phyloP scores from a whole-genome alignment of 2,888 invertebrate species.

The Ryuthela nishihirai region DNA sequence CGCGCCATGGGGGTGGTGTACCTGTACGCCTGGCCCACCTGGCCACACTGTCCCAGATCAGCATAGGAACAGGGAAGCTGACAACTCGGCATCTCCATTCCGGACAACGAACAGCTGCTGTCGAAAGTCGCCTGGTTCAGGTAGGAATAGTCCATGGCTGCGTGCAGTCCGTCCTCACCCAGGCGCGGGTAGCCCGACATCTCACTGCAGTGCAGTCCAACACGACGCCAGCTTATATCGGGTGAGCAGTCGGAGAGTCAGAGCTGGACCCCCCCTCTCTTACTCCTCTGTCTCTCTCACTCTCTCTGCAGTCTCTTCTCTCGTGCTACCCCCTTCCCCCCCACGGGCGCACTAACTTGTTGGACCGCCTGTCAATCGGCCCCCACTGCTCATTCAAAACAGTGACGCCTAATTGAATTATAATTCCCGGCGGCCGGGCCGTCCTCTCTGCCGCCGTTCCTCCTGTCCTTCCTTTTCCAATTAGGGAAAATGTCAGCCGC shows the following conservation, averaged over 20 bases:
- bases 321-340: neutral
- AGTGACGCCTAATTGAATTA: conserved; percentile 7
- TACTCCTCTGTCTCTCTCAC: neutral
- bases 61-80: conserved; percentile 70
- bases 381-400: conserved; percentile 2
- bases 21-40: conserved; percentile 75
- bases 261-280: too few species aligned
- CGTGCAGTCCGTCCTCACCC: conserved; percentile 17
- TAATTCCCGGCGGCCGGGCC: neutral
- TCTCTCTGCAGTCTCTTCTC: neutral
- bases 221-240: too few species aligned
- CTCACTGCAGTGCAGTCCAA: neutral
- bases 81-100: conserved; percentile 49
- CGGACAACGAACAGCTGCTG: conserved; percentile 60
- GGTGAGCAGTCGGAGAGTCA: too few species aligned
- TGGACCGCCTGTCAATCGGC: neutral
- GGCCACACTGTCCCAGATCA: conserved; percentile 80
- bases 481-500: conserved; percentile 22
- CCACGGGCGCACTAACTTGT: neutral
- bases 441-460: neutral
- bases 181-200: conserved; percentile 22
- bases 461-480: conserved; percentile 18
- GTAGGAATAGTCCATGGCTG: conserved; percentile 64
- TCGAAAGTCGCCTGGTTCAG: conserved; percentile 65
- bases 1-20: conserved; percentile 59